phyloP scores from a whole-genome alignment of 2,113 vertebrate genomes.

The Hylia prasina region DNA sequence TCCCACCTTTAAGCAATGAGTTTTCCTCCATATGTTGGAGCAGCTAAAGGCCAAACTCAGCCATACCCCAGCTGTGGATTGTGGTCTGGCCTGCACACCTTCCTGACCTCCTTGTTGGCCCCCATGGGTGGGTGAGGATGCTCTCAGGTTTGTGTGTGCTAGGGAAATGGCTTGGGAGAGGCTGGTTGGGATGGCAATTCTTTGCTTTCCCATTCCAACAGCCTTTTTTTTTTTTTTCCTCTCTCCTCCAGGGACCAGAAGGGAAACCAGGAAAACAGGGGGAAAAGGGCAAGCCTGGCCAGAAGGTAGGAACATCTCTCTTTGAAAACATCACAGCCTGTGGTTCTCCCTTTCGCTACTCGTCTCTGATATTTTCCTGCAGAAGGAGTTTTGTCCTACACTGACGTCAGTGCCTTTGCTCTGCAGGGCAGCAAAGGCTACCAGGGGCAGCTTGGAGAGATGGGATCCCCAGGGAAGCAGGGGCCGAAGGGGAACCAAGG shows the following conservation, averaged over 20 bases:
- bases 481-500: conserved; percentile 86
- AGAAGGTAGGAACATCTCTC: conserved; percentile 77
- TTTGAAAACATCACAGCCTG: neutral
- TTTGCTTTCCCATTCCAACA: neutral
- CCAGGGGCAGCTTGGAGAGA: conserved; percentile 91
- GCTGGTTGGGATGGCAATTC: neutral
- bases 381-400: neutral
- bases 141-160: neutral
- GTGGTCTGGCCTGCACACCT: neutral
- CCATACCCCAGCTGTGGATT: neutral
- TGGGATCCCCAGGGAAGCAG: conserved; percentile 82
- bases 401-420: neutral
- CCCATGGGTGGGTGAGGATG: neutral
- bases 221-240: neutral
- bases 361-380: neutral
- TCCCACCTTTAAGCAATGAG: neutral
- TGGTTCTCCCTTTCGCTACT: neutral
- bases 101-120: neutral
- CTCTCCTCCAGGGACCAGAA: conserved; percentile 85
- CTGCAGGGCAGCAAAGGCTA: conserved; percentile 91
- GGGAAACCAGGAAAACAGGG: conserved; percentile 92
- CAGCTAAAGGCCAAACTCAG: neutral
- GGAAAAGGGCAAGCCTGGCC: conserved; percentile 87
- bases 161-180: neutral
- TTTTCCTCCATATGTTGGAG: neutral